These are phyloP conservation scores for Ailurus styani DNA, from an alignment of 2,113 vertebrate species.

Conservation along the genomic window DNA sequence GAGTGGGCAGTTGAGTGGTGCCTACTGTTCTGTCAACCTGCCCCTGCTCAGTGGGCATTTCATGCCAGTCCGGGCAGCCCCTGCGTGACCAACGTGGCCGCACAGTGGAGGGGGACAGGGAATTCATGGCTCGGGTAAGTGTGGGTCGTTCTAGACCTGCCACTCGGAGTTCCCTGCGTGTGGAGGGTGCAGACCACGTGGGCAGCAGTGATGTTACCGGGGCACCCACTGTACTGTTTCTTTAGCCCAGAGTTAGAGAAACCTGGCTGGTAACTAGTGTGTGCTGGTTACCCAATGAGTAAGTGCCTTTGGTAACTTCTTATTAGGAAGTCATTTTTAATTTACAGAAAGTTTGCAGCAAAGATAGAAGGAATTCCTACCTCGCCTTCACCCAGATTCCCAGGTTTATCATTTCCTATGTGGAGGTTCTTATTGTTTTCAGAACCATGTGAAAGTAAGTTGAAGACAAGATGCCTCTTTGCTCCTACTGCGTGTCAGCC, in stretches of 20 bases:
- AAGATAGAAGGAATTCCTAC: background rate
- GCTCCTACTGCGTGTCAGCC: background rate
- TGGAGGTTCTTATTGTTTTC: background rate
- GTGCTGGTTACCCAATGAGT: background rate
- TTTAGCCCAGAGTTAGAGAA: background rate
- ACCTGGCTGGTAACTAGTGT: background rate
- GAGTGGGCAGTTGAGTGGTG: background rate
- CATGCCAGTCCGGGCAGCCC: background rate
- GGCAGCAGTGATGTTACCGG: background rate
- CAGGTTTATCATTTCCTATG: rapidly evolving
- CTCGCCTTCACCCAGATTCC: background rate
- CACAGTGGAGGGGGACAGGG: background rate
- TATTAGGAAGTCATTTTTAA: background rate
- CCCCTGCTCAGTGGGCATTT: background rate
- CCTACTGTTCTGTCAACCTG: background rate
- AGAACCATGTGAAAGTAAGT: background rate
- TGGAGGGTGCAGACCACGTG: rapidly evolving
- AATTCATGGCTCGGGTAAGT: background rate
- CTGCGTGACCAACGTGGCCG: rapidly evolving
- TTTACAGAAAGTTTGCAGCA: background rate
- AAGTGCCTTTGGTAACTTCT: background rate
- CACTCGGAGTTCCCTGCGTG: rapidly evolving
- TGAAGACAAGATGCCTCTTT: background rate
- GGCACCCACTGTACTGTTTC: background rate
- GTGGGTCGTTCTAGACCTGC: background rate